Conservation (phyloP, 2,797 vertebrate genomes). For the Neopelma chrysocephalum region DNA sequence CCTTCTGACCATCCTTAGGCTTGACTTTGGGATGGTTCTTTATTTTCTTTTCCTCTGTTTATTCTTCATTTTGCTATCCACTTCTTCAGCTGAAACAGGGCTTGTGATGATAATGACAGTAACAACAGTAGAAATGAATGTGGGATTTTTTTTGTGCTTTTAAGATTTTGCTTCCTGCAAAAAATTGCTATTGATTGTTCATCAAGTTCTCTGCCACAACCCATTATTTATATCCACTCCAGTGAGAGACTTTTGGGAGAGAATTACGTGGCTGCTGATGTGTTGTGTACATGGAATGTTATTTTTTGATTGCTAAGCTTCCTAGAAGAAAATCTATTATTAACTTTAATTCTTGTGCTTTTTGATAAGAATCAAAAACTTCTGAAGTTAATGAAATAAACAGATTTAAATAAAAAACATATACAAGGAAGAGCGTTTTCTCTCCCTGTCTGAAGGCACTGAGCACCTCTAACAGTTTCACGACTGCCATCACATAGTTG, state of each 20-base stretch:
- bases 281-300: neutral
- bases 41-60: neutral
- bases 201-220: conserved; percentile 43
- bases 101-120: neutral
- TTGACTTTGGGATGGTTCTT: neutral
- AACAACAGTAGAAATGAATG: conserved; percentile 4
- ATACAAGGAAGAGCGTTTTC: neutral
- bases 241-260: neutral
- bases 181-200: conserved; percentile 65
- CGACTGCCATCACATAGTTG: neutral
- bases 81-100: conserved; percentile 14
- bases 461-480: neutral
- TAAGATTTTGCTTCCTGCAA: conserved; percentile 15
- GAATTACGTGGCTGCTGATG: neutral
- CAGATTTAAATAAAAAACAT: neutral
- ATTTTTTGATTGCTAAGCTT: conserved; percentile 12
- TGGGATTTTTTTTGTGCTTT: neutral
- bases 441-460: neutral
- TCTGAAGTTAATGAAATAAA: neutral
- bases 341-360: neutral
- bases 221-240: conserved; percentile 29
- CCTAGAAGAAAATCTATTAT: neutral
- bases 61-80: neutral
- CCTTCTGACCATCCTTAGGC: neutral
- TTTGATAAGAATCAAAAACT: neutral